Evolutionary conservation across 2,888 invertebrate genomes (phyloP), one percentile per base, ranked within the genome.

Genomic region (Stenotaenia linearis): DNA sequence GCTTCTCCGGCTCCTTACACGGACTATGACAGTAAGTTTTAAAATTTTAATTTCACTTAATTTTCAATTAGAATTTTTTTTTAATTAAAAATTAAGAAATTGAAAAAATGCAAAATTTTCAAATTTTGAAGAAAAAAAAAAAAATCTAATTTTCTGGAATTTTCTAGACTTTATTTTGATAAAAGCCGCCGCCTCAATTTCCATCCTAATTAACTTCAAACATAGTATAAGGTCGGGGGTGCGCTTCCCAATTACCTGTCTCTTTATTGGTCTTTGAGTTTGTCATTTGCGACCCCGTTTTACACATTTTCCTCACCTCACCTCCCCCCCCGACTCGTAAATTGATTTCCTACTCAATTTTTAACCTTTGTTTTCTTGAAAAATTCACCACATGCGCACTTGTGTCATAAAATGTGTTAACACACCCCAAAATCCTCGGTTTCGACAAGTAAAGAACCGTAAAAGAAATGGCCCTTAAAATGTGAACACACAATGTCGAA

Each of bases 1-100:
- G 69, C 69, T 28, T 69, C 69, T 28, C 69, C 69, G 69, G 69
- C 69, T 69, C 69, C 69, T 69, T 69, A 69, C 69, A 69, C 69
- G 69, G 69, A 69, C 69, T 69, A 69, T 69, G 69, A 69, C 23
- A 69, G 69, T 69, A 28, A 69, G 69, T 69, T 69, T 23, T 21
- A n/a, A n/a, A 18, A 21, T 50, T 50, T 18, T 50, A n/a, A 2
- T n/a, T 21, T 50, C 7, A n/a, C 18, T 50, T 18, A 21, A 18
- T 18, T 50, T 50, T 18, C 0, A 1, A 7, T 0, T 21, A 5
- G 7, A 21, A 4, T 0, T 56, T 56, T 56, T 21, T n/a, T 28
- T 12, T 69, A 1, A 3, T 45, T 45, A 18, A 45, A 45, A 45
- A 45, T 6, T 32, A 32, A 32, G 4, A 32, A 32, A 32, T 32